phyloP scores from a whole-genome alignment of 2,113 vertebrate species.

The Brachirus orientalis region DNA sequence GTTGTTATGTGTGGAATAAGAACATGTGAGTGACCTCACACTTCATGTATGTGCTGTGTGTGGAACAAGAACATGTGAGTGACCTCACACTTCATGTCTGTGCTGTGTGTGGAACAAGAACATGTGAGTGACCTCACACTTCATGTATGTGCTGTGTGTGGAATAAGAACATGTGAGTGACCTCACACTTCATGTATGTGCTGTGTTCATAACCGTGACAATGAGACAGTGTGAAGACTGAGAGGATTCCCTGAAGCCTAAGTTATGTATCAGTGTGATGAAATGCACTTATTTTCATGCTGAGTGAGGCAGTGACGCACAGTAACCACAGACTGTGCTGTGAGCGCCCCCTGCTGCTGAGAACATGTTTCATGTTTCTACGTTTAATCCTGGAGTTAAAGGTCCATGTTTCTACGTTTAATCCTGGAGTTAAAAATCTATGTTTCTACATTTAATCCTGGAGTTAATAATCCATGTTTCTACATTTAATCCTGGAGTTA shows the following conservation, averaged over 20 bases:
- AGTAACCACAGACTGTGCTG: no score
- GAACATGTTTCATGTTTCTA: no score
- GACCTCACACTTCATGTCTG: background rate
- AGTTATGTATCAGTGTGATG: background rate
- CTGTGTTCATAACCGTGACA: background rate
- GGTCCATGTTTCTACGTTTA: no score
- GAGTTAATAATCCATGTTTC: no score
- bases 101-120: background rate
- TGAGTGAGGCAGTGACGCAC: no score
- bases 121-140: background rate
- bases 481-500: no score
- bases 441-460: no score
- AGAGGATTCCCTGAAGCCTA: background rate
- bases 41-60: background rate
- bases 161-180: conserved; percentile 1
- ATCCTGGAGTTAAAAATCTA: no score
- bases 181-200: background rate
- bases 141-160: background rate
- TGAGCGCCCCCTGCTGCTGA: no score
- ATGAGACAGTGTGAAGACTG: background rate
- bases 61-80: background rate
- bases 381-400: no score
- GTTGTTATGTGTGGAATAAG: conserved; percentile 13
- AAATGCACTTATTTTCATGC: no score
- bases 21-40: background rate